These are phyloP conservation scores for Callosobruchus maculatus DNA, from an alignment of 2,888 invertebrate genomes.

Conservation along the genomic window DNA sequence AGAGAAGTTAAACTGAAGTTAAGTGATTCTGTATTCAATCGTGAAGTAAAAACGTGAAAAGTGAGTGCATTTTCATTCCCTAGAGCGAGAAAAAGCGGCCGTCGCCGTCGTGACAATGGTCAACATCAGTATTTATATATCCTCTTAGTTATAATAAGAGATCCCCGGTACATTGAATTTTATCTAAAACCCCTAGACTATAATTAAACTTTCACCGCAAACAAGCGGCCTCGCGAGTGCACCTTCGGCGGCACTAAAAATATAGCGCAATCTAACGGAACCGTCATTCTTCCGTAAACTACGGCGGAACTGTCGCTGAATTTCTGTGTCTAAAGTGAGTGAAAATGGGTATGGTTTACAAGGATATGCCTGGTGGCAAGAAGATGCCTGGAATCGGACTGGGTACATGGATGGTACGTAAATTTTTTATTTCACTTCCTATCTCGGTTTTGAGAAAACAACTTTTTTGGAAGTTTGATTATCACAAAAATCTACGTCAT, in stretches of 20 bases:
- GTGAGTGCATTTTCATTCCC: no score
- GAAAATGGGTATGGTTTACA: slow-evolving; percentile 12
- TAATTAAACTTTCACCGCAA: neutral
- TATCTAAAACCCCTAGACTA: neutral
- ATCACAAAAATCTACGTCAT: no score
- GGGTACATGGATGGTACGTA: slow-evolving; percentile 76
- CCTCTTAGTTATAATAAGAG: no score
- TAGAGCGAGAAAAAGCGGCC: no score
- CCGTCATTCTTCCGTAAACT: neutral
- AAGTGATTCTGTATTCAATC: no score
- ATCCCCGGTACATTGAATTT: neutral
- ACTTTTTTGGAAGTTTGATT: no score
- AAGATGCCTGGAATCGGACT: slow-evolving; percentile 58
- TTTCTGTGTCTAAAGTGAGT: neutral
- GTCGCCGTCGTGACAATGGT: no score
- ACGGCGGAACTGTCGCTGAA: neutral
- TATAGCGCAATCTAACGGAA: neutral
- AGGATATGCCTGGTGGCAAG: slow-evolving; percentile 14
- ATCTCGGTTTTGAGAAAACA: no score
- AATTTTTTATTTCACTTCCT: neutral
- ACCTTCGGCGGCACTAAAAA: neutral
- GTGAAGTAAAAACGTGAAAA: no score
- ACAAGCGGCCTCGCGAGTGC: neutral
- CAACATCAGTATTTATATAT: no score
- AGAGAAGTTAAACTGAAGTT: no score